Conservation (phyloP, 2,888 invertebrate species). For the Acrocera orbiculus region DNA sequence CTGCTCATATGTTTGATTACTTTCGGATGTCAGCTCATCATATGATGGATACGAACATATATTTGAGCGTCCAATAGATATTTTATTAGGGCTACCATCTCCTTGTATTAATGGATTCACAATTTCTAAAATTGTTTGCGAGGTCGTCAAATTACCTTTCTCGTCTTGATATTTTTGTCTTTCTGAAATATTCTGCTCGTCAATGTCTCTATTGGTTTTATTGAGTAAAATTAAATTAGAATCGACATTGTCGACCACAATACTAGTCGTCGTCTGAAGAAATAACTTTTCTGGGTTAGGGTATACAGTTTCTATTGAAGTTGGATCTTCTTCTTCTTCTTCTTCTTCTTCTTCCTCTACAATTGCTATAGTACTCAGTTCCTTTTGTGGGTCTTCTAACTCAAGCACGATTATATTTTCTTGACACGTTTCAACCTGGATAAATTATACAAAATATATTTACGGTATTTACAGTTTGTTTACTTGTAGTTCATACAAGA, state of each 20-base stretch:
- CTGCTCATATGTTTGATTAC: slow-evolving; percentile 9
- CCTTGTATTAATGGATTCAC: slow-evolving; percentile 30
- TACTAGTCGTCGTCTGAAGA: slow-evolving; percentile 18
- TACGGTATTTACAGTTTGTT: no score
- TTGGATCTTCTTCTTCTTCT: slow-evolving; percentile 38
- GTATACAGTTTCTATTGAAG: slow-evolving; percentile 33
- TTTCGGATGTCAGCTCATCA: slow-evolving; percentile 19
- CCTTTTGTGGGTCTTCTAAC: slow-evolving; percentile 39
- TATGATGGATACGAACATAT: slow-evolving; percentile 21
- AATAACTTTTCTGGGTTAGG: slow-evolving; percentile 28
- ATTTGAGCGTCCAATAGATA: slow-evolving; percentile 24
- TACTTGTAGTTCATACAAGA: no score
- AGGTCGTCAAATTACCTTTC: no score
- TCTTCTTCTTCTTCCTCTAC: slow-evolving; percentile 26
- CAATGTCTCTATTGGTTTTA: not conserved
- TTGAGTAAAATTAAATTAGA: slow-evolving; percentile 2
- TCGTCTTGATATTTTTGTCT: no score
- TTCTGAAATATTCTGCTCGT: not conserved
- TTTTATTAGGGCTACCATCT: slow-evolving; percentile 27
- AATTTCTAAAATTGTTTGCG: slow-evolving; percentile 30
- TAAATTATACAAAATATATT: slow-evolving; percentile 10
- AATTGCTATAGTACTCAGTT: slow-evolving; percentile 12
- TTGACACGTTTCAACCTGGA: slow-evolving; percentile 70
- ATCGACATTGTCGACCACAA: slow-evolving; percentile 1
- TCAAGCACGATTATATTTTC: slow-evolving; percentile 84